phyloP scores from a whole-genome alignment of 2,888 invertebrate genomes.

The Phrixothrix hirtus region DNA sequence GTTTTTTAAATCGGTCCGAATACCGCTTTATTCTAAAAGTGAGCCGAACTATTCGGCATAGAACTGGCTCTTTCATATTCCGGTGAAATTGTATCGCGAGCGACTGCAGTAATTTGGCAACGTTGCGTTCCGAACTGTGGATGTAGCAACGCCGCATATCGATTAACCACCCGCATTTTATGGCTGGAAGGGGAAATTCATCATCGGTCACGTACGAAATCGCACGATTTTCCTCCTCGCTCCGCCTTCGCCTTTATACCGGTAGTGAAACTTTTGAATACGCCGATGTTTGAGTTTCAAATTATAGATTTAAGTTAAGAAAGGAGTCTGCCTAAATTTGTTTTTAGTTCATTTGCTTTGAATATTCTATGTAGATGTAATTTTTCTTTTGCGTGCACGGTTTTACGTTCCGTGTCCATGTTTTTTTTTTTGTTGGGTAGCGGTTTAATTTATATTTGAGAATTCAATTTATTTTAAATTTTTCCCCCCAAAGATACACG shows the following conservation, averaged over 20 bases:
- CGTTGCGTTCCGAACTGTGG: constrained; percentile 10
- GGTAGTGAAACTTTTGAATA: constrained; percentile 28
- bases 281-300: constrained; percentile 24
- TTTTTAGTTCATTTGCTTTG: not conserved
- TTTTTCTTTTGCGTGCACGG: not conserved
- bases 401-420: not conserved
- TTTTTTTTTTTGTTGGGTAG: not conserved
- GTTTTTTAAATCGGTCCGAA: not conserved
- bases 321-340: constrained; percentile 14
- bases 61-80: constrained; percentile 38
- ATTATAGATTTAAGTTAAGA: constrained; percentile 24
- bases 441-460: not conserved
- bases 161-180: constrained; percentile 43
- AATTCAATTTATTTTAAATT: not conserved
- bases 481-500: not conserved
- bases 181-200: constrained; percentile 34
- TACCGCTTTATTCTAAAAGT: constrained; percentile 33
- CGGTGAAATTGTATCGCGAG: constrained; percentile 35
- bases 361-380: not conserved
- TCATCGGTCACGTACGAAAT: constrained; percentile 35
- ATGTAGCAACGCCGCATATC: constrained; percentile 39
- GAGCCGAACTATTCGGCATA: constrained; percentile 33
- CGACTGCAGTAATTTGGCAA: constrained; percentile 18
- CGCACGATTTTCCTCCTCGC: constrained; percentile 30
- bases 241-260: constrained; percentile 4